A percentile compares a stretch with the other conserved stretches of the same genome.
Conservation (phyloP, 2,888 invertebrate genomes). For the Tetrapedia diversipes region DNA sequence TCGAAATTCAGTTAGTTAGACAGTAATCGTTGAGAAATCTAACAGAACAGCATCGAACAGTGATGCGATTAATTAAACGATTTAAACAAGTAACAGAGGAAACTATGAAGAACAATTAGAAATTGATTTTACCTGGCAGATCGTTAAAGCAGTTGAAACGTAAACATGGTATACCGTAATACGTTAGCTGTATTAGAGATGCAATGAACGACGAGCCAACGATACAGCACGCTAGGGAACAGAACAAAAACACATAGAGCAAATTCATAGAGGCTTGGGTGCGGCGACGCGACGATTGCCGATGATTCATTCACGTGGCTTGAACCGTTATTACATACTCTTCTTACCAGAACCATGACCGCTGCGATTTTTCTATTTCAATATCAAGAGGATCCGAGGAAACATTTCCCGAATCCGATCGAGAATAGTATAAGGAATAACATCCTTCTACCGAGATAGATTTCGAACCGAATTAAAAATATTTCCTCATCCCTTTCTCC, state of each 20-base stretch:
- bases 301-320: constrained; percentile 70
- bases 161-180: constrained; percentile 46
- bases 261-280: constrained; percentile 59
- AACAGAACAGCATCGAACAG: background rate
- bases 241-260: constrained; percentile 63
- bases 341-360: constrained; percentile 51
- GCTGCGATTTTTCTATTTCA: constrained; percentile 26
- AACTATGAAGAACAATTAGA: constrained; percentile 8
- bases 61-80: too few species aligned
- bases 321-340: constrained; percentile 74
- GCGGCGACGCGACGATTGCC: constrained; percentile 71
- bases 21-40: background rate
- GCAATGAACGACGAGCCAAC: constrained; percentile 54
- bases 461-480: too few species aligned
- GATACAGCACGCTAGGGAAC: constrained; percentile 53
- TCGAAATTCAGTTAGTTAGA: too few species aligned
- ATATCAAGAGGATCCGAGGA: constrained; percentile 25
- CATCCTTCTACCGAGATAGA: too few species aligned
- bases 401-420: constrained; percentile 12
- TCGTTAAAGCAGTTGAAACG: background rate
- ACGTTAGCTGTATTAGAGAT: constrained; percentile 65
- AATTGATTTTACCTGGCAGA: constrained; percentile 50
- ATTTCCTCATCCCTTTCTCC: too few species aligned
- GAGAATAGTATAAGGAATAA: too few species aligned
- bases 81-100: background rate